Evolutionary conservation across 1,140 invertebrate genomes (phyloP).

Genomic region (Hyles vespertilio): DNA sequence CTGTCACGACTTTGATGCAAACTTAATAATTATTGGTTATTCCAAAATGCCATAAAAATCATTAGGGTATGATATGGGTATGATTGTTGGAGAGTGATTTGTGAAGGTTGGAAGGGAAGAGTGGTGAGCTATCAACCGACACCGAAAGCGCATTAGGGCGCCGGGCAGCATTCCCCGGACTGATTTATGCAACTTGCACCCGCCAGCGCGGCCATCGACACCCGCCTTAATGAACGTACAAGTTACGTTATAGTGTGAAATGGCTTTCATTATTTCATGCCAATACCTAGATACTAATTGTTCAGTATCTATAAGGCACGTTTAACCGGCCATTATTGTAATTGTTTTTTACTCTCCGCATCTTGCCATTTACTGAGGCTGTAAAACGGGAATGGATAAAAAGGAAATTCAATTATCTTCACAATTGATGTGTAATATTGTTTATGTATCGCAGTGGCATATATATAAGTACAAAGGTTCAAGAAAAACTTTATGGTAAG

Average conservation of each 20-base stretch:
- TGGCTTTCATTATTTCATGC: slow-evolving; percentile 70
- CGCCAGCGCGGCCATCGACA: slow-evolving; percentile 53
- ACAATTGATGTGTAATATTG: too few relatives aligned
- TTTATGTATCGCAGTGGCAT: too few relatives aligned
- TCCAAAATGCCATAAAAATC: too few relatives aligned
- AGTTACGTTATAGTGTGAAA: slow-evolving; percentile 63
- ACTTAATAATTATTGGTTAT: too few relatives aligned
- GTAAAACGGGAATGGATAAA: too few relatives aligned
- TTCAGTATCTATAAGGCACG: slow-evolving; percentile 36
- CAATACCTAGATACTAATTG: slow-evolving; percentile 47
- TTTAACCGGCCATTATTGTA: slow-evolving; percentile 34
- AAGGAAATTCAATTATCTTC: too few relatives aligned
- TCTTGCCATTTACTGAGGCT: too few relatives aligned
- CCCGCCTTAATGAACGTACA: slow-evolving; percentile 67
- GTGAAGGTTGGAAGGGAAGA: slow-evolving; percentile 13
- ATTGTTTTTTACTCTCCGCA: slow-evolving; percentile 18
- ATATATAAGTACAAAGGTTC: too few relatives aligned
- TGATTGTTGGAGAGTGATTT: slow-evolving; percentile 10
- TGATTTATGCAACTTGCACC: slow-evolving; percentile 69
- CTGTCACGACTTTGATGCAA: too few relatives aligned
- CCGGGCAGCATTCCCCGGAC: slow-evolving; percentile 56
- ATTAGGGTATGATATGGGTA: too few relatives aligned
- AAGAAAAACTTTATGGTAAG: too few relatives aligned
- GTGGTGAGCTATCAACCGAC: slow-evolving; percentile 61
- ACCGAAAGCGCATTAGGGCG: slow-evolving; percentile 73